Conservation (phyloP, 2,113 vertebrate genomes). For the Plestiodon gilberti region DNA sequence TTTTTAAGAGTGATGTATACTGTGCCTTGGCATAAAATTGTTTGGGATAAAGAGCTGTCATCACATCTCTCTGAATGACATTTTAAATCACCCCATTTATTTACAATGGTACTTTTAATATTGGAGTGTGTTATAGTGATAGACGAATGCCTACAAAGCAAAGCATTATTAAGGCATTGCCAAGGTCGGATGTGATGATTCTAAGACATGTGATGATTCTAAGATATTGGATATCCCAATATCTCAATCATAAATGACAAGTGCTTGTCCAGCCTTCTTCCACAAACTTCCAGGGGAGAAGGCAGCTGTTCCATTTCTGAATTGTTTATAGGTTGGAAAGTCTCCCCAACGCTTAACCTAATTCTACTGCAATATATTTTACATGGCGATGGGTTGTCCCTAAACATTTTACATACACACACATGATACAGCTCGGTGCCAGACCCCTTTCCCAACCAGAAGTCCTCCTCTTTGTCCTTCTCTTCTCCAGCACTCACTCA, state of each 20-base stretch:
- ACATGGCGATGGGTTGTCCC: not conserved
- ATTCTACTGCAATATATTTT: not conserved
- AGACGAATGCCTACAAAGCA: not conserved
- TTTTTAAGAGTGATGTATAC: not conserved
- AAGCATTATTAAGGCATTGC: not conserved
- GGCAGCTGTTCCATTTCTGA: not conserved
- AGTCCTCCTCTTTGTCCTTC: not conserved
- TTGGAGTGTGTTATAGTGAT: not conserved
- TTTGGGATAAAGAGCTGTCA: not conserved
- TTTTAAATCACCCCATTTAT: fast-evolving
- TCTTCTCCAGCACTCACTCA: not conserved
- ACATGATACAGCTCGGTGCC: not conserved
- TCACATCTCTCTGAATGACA: not conserved
- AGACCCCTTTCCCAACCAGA: too few relatives aligned
- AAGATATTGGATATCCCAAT: too few relatives aligned
- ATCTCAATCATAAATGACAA: not conserved
- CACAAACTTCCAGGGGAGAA: not conserved
- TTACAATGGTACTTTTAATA: not conserved
- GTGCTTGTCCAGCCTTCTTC: not conserved
- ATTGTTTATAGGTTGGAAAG: not conserved
- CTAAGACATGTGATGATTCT: too few relatives aligned
- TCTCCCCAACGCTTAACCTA: not conserved
- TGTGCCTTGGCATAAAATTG: not conserved
- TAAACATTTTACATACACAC: not conserved
- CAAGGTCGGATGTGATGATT: not conserved